Percentiles rank a stretch among this genome's conserved stretches.
phyloP scores from a whole-genome alignment of 2,888 invertebrate species.

The Serrognathus titanus region DNA sequence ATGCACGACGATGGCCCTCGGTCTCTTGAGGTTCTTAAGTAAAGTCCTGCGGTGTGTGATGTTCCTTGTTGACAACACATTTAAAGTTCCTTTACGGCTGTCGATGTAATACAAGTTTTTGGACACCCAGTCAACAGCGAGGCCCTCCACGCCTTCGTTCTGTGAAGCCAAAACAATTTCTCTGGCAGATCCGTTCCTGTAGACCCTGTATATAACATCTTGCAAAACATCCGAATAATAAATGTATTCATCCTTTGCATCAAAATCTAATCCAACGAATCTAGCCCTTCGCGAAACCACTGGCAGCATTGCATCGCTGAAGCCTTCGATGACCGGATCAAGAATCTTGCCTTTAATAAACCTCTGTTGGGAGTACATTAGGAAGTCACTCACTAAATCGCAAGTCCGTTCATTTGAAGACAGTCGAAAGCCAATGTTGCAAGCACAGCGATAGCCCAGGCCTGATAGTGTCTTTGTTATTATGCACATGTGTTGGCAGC shows the following conservation, averaged over 20 bases:
- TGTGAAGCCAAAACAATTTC: conserved; percentile 93
- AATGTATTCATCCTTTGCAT: conserved; percentile 84
- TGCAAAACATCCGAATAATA: conserved; percentile 97
- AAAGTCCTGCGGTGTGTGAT: conserved; percentile 80
- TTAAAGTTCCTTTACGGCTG: conserved; percentile 88
- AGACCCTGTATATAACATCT: conserved; percentile 86
- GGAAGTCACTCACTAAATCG: conserved; percentile 77
- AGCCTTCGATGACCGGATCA: conserved; percentile 83
- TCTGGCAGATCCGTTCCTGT: conserved; percentile 72
- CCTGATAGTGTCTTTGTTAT: conserved; percentile 72
- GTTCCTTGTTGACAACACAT: conserved; percentile 85
- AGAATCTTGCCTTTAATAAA: conserved; percentile 92
- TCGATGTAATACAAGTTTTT: conserved; percentile 96
- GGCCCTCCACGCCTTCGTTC: conserved; percentile 94
- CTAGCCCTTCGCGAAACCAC: conserved; percentile 87
- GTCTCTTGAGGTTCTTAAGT: conserved; percentile 83
- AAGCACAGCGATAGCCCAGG: conserved; percentile 87
- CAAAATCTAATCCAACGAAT: conserved; percentile 94
- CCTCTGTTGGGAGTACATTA: conserved; percentile 93
- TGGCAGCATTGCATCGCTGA: conserved; percentile 93
- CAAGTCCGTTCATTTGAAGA: conserved; percentile 74
- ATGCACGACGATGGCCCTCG: conserved; percentile 94
- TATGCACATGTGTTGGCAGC: conserved; percentile 92
- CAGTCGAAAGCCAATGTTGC: conserved; percentile 81
- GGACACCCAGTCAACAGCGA: conserved; percentile 94